phyloP scores from a whole-genome alignment of 2,113 vertebrate species.

The Tonatia bakeri region DNA sequence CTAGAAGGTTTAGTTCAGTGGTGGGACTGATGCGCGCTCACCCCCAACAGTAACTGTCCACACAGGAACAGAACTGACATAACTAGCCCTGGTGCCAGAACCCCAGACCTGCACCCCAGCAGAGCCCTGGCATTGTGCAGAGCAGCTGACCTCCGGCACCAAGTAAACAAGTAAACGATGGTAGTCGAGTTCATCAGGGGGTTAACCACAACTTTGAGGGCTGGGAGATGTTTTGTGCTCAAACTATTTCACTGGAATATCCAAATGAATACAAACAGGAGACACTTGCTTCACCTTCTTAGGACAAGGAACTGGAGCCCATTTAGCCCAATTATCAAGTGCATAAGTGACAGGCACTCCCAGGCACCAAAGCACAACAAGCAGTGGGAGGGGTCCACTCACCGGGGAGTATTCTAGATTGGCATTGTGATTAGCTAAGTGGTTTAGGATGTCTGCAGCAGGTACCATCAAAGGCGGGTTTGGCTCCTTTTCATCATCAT shows the following conservation, averaged over 20 bases:
- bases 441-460: conserved; percentile 95
- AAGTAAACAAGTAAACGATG: not conserved
- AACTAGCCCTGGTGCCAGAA: not conserved
- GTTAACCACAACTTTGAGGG: not conserved
- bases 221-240: not conserved
- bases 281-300: not conserved
- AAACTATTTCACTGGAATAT: not conserved
- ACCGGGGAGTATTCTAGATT: conserved; percentile 91
- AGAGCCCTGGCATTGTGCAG: not conserved
- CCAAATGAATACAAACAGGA: not conserved
- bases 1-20: not conserved
- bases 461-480: conserved; percentile 96
- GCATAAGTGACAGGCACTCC: not conserved
- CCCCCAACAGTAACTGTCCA: not conserved
- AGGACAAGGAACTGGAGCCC: not conserved
- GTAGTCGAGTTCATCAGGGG: no score
- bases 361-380: not conserved
- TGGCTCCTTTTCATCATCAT: conserved; percentile 84
- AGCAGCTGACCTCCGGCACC: not conserved
- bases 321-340: not conserved
- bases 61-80: not conserved
- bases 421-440: conserved; percentile 91
- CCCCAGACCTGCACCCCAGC: not conserved
- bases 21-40: not conserved
- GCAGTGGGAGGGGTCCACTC: conserved; percentile 67